phyloP scores from a whole-genome alignment of 2,888 invertebrate species.

The Tethea ocularis region DNA sequence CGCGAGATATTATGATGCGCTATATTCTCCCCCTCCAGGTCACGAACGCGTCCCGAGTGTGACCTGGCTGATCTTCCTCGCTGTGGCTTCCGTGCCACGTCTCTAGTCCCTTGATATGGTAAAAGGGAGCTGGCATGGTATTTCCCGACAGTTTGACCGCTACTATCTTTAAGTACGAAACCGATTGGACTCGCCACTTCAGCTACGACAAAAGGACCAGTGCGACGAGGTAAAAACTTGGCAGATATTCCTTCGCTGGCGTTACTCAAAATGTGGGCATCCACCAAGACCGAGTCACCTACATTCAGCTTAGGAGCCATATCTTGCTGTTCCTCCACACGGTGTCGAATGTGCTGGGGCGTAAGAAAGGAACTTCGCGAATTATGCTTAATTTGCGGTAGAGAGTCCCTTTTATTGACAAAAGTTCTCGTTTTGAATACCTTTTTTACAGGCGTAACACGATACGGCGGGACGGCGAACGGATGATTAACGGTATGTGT shows the following conservation, averaged over 20 bases:
- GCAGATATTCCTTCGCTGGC: constrained; percentile 14
- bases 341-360: background rate
- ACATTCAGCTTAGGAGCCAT: background rate
- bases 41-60: constrained; percentile 10
- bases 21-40: constrained; percentile 21
- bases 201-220: constrained; percentile 13
- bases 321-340: background rate
- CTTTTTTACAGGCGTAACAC: constrained; percentile 18
- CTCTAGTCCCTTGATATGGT: background rate
- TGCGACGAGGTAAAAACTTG: constrained; percentile 17
- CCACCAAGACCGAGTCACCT: constrained; percentile 13
- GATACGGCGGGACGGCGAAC: constrained; percentile 13
- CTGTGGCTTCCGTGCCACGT: background rate
- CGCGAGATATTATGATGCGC: constrained; percentile 12
- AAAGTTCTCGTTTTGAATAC: constrained; percentile 18
- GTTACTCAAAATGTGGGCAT: constrained; percentile 12
- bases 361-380: too few relatives aligned
- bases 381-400: background rate
- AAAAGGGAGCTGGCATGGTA: constrained; percentile 18
- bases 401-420: constrained; percentile 6
- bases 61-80: background rate
- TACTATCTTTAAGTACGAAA: constrained; percentile 8
- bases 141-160: constrained; percentile 8
- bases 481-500: constrained; percentile 16
- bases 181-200: constrained; percentile 11